Conservation (phyloP, 2,113 vertebrate species). For the Naja naja region DNA sequence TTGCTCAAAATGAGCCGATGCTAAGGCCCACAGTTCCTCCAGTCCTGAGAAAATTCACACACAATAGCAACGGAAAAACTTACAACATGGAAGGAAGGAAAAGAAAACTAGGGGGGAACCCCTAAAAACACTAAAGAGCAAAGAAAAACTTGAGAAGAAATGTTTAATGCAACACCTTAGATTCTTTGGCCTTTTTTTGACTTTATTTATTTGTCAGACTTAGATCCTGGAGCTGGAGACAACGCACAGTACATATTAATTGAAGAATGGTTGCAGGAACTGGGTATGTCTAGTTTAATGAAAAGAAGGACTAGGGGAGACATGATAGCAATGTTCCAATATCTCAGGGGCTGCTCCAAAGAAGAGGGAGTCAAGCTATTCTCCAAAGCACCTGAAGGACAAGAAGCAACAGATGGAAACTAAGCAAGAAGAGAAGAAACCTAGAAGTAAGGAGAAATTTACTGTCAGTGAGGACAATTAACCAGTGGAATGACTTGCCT, state of each 20-base stretch:
- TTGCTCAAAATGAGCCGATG: not conserved
- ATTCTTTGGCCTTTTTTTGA: not conserved
- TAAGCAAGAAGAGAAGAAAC: no score
- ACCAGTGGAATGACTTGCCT: no score
- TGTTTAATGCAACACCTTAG: not conserved
- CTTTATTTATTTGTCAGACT: not conserved
- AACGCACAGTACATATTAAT: not conserved
- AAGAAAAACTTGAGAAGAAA: not conserved
- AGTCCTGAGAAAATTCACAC: not conserved
- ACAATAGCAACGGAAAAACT: not conserved
- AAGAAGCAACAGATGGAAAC: no score
- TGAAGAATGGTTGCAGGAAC: no score
- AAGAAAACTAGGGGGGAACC: not conserved
- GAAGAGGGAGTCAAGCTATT: no score
- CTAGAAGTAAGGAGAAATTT: no score
- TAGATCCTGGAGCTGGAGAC: not conserved
- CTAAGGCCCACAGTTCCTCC: not conserved
- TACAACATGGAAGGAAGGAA: not conserved
- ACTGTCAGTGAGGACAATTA: no score
- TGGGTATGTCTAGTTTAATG: no score
- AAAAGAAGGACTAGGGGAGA: no score
- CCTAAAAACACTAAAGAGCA: not conserved
- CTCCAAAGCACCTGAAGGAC: no score
- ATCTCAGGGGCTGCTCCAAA: no score
- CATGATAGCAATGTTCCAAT: accelerated